These are phyloP conservation scores for Psettodes erumei DNA, from an alignment of 2,113 vertebrate species.

Conservation along the genomic window DNA sequence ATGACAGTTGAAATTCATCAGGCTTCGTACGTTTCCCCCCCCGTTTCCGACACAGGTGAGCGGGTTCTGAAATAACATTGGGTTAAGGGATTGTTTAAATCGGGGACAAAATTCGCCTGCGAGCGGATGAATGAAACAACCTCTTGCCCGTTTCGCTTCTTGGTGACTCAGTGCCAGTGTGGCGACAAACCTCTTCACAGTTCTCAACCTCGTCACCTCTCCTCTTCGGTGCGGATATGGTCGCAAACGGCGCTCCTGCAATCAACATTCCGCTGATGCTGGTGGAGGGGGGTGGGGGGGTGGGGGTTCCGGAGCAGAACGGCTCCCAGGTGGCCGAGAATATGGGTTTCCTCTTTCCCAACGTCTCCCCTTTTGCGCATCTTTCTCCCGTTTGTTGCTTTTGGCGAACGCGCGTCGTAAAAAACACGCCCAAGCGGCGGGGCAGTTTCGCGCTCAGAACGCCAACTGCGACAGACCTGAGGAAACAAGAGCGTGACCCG, in stretches of 20 bases:
- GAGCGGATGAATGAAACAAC: neutral
- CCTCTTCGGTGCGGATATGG: neutral
- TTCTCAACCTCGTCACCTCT: neutral
- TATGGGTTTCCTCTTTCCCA: constrained; percentile 41
- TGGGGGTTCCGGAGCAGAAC: constrained; percentile 20
- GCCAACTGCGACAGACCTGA: constrained; percentile 81
- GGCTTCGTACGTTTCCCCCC: constrained; percentile 6
- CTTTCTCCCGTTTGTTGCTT: constrained; percentile 46
- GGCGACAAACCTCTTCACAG: constrained; percentile 3
- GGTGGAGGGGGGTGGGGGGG: too few relatives aligned
- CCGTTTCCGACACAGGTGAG: neutral
- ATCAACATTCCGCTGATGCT: constrained; percentile 46
- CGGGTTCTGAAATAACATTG: neutral
- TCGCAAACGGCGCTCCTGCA: constrained; percentile 21
- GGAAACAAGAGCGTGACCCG: constrained; percentile 48
- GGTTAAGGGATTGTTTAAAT: neutral
- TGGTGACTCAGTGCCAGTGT: neutral
- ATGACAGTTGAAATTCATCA: constrained; percentile 4
- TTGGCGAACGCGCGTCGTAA: constrained; percentile 47
- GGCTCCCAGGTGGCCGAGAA: constrained; percentile 43
- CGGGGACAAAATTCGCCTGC: neutral
- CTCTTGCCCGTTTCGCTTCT: neutral
- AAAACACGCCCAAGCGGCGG: constrained; percentile 5
- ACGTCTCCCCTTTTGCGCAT: constrained; percentile 8
- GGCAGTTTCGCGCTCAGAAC: constrained; percentile 64